phyloP scores from a whole-genome alignment of 2,113 vertebrate species.

The Ariopsis seemanni region DNA sequence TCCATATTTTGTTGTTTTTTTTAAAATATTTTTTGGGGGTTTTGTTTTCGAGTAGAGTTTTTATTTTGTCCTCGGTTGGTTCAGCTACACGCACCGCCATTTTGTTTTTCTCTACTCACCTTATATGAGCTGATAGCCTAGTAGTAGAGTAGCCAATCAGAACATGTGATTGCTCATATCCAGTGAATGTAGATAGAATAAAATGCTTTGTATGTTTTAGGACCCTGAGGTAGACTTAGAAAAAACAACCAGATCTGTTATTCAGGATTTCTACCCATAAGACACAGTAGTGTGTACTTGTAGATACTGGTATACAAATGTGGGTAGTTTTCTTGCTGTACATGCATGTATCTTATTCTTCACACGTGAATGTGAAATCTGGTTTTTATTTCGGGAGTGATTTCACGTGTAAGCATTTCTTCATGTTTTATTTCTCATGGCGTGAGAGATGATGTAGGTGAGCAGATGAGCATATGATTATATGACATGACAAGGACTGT shows the following conservation, averaged over 20 bases:
- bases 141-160: too few species aligned
- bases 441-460: neutral
- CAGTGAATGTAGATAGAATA: neutral
- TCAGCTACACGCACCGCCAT: too few species aligned
- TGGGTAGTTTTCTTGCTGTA: neutral
- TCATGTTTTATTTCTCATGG: neutral
- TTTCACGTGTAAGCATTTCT: neutral
- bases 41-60: too few species aligned
- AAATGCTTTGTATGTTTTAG: neutral
- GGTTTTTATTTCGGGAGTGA: neutral
- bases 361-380: neutral
- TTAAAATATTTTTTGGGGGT: too few species aligned
- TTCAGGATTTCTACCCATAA: neutral
- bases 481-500: neutral
- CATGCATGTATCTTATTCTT: neutral
- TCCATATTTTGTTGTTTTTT: too few species aligned
- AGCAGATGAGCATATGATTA: neutral
- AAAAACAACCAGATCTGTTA: neutral
- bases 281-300: neutral
- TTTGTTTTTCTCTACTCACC: too few species aligned
- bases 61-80: too few species aligned
- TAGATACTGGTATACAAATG: neutral
- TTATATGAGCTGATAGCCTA: too few species aligned
- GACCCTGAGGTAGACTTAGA: too few species aligned
- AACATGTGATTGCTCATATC: too few species aligned